Percentiles rank a stretch among this genome's conserved stretches.
Evolutionary conservation across 2,797 vertebrate genomes (phyloP).

Genomic region (Clarias fuscus): DNA sequence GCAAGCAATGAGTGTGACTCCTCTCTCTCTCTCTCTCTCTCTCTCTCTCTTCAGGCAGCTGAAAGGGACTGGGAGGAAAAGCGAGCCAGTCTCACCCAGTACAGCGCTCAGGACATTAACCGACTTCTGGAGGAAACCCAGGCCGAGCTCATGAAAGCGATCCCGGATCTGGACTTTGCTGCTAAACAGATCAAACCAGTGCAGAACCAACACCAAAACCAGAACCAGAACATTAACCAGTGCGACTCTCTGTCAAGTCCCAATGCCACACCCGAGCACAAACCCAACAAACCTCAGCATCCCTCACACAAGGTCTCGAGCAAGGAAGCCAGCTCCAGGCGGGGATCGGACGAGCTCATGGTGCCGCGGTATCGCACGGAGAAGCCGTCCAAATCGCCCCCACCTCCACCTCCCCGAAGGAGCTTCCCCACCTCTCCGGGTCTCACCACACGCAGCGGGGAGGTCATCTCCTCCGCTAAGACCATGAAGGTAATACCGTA

Average conservation of each 20-base stretch:
- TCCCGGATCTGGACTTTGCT: slow-evolving; percentile 94
- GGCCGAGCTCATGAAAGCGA: slow-evolving; percentile 96
- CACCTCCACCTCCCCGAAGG: slow-evolving; percentile 90
- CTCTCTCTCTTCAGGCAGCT: slow-evolving; percentile 77
- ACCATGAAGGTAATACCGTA: slow-evolving; percentile 84
- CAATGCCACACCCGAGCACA: slow-evolving; percentile 82
- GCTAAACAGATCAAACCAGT: slow-evolving; percentile 85
- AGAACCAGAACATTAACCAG: slow-evolving; percentile 40
- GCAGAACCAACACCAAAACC: slow-evolving; percentile 51
- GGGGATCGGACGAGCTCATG: slow-evolving; percentile 93
- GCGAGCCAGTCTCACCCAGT: slow-evolving; percentile 90
- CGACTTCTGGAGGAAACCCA: slow-evolving; percentile 96
- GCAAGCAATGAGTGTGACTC: background rate
- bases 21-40: background rate
- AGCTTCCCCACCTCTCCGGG: slow-evolving; percentile 95
- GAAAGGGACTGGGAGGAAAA: slow-evolving; percentile 99
- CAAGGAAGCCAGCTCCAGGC: slow-evolving; percentile 84
- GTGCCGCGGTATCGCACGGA: slow-evolving; percentile 94
- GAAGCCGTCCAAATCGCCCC: slow-evolving; percentile 95
- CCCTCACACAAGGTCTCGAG: slow-evolving; percentile 79
- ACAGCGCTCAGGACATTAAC: slow-evolving; percentile 97
- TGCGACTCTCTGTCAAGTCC: slow-evolving; percentile 56
- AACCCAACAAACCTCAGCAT: slow-evolving; percentile 81
- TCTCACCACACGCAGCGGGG: slow-evolving; percentile 88
- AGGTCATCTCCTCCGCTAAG: slow-evolving; percentile 90